These are phyloP conservation scores for Congeria kusceri DNA, from an alignment of 2,888 invertebrate species.

Conservation along the genomic window DNA sequence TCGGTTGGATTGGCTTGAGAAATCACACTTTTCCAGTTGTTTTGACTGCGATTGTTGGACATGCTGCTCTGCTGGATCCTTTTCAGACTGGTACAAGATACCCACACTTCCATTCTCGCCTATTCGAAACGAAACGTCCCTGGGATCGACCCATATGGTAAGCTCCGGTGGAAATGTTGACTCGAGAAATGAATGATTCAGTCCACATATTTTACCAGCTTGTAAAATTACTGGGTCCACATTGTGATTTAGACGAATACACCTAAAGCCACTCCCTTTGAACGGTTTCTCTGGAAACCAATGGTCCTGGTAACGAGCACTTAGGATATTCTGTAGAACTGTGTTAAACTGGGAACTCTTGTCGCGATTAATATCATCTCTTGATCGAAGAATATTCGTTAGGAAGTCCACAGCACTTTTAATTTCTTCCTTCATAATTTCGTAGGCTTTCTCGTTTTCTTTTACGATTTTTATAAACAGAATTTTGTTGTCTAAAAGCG, in stretches of 20 bases:
- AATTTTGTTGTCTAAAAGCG: background rate
- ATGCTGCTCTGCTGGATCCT: constrained; percentile 22
- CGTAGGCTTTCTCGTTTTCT: constrained; percentile 30
- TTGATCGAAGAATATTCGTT: constrained; percentile 70
- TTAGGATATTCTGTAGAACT: constrained; percentile 70
- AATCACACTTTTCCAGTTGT: constrained; percentile 24
- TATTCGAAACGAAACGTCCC: constrained; percentile 90
- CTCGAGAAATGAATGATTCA: constrained; percentile 86
- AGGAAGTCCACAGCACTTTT: constrained; percentile 80
- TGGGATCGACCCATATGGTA: constrained; percentile 92
- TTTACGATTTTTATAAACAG: constrained; percentile 12
- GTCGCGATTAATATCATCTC: constrained; percentile 65
- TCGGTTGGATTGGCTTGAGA: constrained; percentile 30
- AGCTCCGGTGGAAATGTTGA: constrained; percentile 89
- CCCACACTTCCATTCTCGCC: constrained; percentile 89
- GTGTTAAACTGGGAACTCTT: constrained; percentile 69
- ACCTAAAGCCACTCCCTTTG: constrained; percentile 90
- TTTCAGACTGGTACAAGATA: constrained; percentile 86
- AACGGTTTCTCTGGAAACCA: constrained; percentile 91
- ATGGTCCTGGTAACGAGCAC: constrained; percentile 88
- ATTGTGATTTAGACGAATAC: constrained; percentile 90
- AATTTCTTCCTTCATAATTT: constrained; percentile 82
- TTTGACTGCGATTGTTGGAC: constrained; percentile 23
- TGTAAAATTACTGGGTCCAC: constrained; percentile 90
- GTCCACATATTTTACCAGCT: constrained; percentile 89